These are phyloP conservation scores for Gnathonemus echidnorhynchus DNA, from an alignment of 2,113 vertebrate species.

Conservation along the genomic window DNA sequence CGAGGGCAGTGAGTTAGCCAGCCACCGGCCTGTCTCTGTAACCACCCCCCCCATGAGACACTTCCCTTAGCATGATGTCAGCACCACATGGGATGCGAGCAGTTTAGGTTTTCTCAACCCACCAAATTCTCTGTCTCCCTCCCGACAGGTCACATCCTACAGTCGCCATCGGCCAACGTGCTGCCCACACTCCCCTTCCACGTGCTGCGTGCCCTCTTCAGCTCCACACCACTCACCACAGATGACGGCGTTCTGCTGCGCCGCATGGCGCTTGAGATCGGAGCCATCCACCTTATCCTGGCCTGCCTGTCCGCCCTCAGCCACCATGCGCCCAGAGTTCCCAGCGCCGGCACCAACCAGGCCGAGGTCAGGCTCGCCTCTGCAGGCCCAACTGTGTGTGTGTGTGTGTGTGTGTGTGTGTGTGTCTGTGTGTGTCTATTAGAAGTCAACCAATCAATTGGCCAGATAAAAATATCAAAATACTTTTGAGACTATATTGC, in stretches of 20 bases:
- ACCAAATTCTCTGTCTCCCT: neutral
- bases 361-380: conserved; percentile 70
- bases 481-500: neutral
- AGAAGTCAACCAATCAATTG: neutral
- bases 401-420: too few relatives aligned
- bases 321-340: conserved; percentile 88
- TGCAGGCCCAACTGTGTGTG: neutral
- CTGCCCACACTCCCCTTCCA: conserved; percentile 94
- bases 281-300: conserved; percentile 90
- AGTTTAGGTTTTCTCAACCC: neutral
- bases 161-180: conserved; percentile 94
- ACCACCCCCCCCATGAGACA: neutral
- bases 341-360: conserved; percentile 73
- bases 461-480: neutral
- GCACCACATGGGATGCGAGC: neutral
- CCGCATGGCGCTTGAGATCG: conserved; percentile 94
- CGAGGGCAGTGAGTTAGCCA: conserved; percentile 88
- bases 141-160: conserved; percentile 84
- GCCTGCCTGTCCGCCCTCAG: conserved; percentile 95
- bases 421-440: neutral
- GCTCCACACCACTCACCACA: conserved; percentile 84
- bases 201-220: conserved; percentile 84
- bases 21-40: neutral
- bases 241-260: conserved; percentile 90
- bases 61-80: neutral